Base-by-base conservation (phyloP, 2,888 invertebrate genomes). In the Bruchidius siliquastri region DNA sequence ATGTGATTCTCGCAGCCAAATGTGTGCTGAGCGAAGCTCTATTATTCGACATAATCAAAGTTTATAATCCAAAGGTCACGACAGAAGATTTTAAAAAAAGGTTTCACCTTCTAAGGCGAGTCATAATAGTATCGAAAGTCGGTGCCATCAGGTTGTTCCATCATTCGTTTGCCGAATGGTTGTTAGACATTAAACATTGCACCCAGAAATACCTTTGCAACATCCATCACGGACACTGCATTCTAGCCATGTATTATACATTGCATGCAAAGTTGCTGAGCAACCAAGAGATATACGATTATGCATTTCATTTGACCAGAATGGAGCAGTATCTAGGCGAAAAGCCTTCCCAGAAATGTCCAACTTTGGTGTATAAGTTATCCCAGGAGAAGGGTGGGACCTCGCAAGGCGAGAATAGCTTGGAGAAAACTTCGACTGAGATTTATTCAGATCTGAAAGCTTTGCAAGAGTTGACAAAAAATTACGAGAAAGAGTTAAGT, bases 141-240 rank as follows among this genome's bases (percentile, higher is more conserved):
- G 91, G 92, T 0, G 89, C 89, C 74, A 87, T 93, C 75, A 90
- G 92, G 72, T 89, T 97, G 70, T 97, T 98, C 87, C 98, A 98
- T 86, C 96, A 96, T 84, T 97, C 96, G 76, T 98, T 98, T 86
- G 94, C 96, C 22, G 94, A 95, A 84, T 98, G 98, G 98, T 87
- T 98, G 79, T 88, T 96, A 72, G 98, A 98, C 85, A 97, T 98
- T n/a, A 98, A 98, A 86, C 97, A 98, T 84, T 97, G 98, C 86
- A 98, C 98, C 0, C 94, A 96, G 80, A 94, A 96, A 80, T 98
- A 96, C 86, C 89, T 98, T 77, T 98, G 96, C 85, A 92, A 93
- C 79, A 92, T 94, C 10, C 89, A 91, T 72, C 95, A 96, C 80
- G 98, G 98, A 0, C 97, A 98, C 85, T 94, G 94, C 13, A 94